Conservation (phyloP, 2,888 invertebrate genomes). For the Drepanosiphum platanoidis region DNA sequence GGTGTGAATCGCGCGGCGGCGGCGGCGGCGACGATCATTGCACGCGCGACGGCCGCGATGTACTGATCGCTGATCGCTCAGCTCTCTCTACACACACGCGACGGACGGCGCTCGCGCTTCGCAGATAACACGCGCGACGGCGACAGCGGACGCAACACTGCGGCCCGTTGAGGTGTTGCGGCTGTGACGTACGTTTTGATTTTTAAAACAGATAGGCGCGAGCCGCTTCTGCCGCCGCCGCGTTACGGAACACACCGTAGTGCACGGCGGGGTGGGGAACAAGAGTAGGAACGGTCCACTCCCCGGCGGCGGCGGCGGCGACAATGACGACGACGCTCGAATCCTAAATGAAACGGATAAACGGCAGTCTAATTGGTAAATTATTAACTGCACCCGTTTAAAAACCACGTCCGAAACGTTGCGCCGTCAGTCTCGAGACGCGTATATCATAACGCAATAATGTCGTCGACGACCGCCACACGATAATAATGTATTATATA, state of each 20-base stretch:
- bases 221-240: constrained; percentile 1
- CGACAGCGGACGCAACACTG: background rate
- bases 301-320: constrained; percentile 5
- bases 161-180: background rate
- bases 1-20: background rate
- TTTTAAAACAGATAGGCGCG: constrained; percentile 26
- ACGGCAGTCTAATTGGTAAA: constrained; percentile 55
- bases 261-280: background rate
- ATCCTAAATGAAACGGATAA: constrained; percentile 50
- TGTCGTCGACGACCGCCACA: no score
- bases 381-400: constrained; percentile 45
- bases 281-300: background rate
- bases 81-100: no score
- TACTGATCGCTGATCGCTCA: background rate
- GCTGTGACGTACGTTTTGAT: background rate
- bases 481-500: background rate
- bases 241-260: background rate
- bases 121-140: background rate
- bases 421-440: background rate
- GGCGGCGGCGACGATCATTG: background rate
- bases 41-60: background rate
- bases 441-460: background rate
- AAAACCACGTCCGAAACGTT: constrained; percentile 5
- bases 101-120: background rate
- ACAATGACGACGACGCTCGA: constrained; percentile 36